Conservation (phyloP, 2,888 invertebrate genomes). For the Ectemnius cavifrons region DNA sequence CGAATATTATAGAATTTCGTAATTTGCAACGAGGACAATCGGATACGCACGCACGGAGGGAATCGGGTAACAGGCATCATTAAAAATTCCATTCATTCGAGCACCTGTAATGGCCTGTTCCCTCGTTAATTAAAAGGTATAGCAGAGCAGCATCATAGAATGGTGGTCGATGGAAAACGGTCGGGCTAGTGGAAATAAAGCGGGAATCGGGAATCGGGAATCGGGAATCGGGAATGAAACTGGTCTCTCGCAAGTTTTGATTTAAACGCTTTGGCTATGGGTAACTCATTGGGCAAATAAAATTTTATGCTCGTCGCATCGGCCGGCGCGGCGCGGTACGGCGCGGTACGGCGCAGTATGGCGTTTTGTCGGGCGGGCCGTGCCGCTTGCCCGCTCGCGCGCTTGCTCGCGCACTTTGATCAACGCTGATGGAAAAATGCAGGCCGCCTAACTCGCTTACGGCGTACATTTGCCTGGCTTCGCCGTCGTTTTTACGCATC, state of each 20-base stretch:
- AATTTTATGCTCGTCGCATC: slow-evolving; percentile 58
- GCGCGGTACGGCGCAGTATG: too few species aligned
- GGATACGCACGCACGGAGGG: too few species aligned
- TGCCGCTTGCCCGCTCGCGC: background rate
- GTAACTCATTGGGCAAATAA: slow-evolving; percentile 52
- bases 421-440: slow-evolving; percentile 65
- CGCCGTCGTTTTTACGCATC: slow-evolving; percentile 57
- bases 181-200: slow-evolving; percentile 16
- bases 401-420: slow-evolving; percentile 62
- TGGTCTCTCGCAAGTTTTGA: slow-evolving; percentile 59
- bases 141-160: too few species aligned
- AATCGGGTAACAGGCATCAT: too few species aligned
- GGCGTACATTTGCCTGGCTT: slow-evolving; percentile 38
- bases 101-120: too few species aligned
- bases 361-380: slow-evolving; percentile 50
- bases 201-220: slow-evolving; percentile 7
- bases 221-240: slow-evolving; percentile 24
- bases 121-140: too few species aligned
- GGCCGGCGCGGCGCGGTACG: slow-evolving; percentile 14
- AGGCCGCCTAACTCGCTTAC: slow-evolving; percentile 54
- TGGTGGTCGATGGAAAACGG: too few species aligned
- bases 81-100: too few species aligned
- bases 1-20: too few species aligned
- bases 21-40: too few species aligned
- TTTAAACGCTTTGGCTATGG: slow-evolving; percentile 50